Evolutionary conservation across 2,113 vertebrate genomes (phyloP).

Genomic region (Tretioscincus oriximinensis): DNA sequence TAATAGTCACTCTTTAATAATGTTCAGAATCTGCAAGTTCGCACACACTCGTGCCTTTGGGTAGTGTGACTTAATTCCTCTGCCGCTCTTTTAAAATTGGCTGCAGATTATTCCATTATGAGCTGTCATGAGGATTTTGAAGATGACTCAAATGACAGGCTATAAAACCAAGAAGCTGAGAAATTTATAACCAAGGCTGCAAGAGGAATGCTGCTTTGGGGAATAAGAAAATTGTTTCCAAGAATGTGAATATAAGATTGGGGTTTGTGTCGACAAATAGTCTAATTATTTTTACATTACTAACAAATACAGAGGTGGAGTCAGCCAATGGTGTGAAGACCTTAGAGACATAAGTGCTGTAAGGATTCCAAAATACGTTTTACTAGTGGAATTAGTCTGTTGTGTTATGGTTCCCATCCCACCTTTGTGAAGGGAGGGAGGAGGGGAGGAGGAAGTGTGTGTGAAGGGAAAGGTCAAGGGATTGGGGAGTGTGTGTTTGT

Average conservation of each 20-base stretch:
- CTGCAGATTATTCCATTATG: constrained; percentile 1
- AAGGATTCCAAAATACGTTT: not conserved
- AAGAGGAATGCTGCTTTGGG: not conserved
- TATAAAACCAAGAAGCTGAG: constrained; percentile 20
- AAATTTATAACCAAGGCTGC: constrained; percentile 16
- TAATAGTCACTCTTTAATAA: not conserved
- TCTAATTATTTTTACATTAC: not conserved
- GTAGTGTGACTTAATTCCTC: not conserved
- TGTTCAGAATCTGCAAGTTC: constrained; percentile 1
- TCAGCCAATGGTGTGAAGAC: too few species aligned
- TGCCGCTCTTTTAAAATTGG: not conserved
- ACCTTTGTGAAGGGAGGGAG: too few species aligned
- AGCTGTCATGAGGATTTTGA: not conserved
- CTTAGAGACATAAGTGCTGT: too few species aligned
- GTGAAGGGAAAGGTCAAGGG: too few species aligned
- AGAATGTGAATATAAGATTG: not conserved
- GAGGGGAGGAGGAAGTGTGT: too few species aligned
- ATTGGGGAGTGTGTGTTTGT: not conserved
- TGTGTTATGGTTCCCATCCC: too few species aligned
- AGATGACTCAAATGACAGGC: constrained; percentile 22
- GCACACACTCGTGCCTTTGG: not conserved
- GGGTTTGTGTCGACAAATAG: not conserved
- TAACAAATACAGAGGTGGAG: not conserved
- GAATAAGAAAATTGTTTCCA: not conserved
- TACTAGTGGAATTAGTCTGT: not conserved